Percentiles rank a stretch among this genome's conserved stretches.
phyloP scores from a whole-genome alignment of 2,888 invertebrate species.

The Mythimna albipuncta region DNA sequence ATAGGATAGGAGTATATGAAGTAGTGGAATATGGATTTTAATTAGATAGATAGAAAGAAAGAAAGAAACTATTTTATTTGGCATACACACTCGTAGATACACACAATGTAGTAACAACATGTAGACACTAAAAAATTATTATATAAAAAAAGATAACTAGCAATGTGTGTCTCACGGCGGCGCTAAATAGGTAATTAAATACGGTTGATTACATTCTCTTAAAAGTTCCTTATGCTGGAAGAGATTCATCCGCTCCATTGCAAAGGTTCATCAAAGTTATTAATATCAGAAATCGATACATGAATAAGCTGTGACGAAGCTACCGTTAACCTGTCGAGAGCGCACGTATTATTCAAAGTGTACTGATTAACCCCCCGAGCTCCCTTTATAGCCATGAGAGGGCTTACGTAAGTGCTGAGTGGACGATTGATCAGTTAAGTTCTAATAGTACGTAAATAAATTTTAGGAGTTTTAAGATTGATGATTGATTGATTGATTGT shows the following conservation, averaged over 20 bases:
- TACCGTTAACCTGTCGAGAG: neutral
- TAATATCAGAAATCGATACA: slow-evolving; percentile 6
- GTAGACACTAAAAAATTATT: too few species aligned
- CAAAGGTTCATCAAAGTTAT: neutral
- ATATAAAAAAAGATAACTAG: too few species aligned
- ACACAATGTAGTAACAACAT: too few species aligned
- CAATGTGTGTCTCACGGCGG: too few species aligned
- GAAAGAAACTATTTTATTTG: too few species aligned
- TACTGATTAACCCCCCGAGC: neutral
- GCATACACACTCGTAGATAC: too few species aligned
- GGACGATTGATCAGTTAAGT: neutral
- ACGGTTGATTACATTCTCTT: neutral
- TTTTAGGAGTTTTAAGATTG: too few species aligned
- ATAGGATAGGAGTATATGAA: too few species aligned
- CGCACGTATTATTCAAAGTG: neutral
- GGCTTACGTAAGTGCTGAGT: too few species aligned
- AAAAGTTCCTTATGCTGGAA: neutral
- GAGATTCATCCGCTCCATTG: neutral
- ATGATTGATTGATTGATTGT: too few species aligned
- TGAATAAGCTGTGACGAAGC: neutral
- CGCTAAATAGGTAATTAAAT: too few species aligned
- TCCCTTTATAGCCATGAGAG: neutral
- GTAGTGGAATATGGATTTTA: neutral
- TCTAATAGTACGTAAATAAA: neutral
- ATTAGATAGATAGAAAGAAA: too few species aligned